phyloP scores from a whole-genome alignment of 2,888 invertebrate genomes.

The Pherbina coryleti region DNA sequence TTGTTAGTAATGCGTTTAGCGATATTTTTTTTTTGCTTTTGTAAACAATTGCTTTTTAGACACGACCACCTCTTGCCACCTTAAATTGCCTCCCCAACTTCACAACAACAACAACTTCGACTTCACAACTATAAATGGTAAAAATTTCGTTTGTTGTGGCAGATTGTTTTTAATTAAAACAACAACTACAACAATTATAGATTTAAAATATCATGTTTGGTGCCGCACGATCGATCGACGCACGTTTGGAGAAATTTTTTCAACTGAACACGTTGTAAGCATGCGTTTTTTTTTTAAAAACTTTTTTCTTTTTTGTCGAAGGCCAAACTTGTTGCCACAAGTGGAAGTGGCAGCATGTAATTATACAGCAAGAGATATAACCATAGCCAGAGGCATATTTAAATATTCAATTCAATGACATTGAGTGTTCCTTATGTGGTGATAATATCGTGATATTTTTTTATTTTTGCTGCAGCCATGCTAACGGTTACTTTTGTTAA shows the following conservation, averaged over 20 bases:
- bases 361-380: not conserved
- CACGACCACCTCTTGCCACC: too few relatives aligned
- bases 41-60: not conserved
- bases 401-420: slow-evolving; percentile 18
- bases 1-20: not conserved
- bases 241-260: slow-evolving; percentile 23
- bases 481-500: not conserved
- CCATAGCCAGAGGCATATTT: not conserved
- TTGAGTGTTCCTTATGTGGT: slow-evolving; percentile 10
- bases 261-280: not conserved
- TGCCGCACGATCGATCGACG: not conserved
- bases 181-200: not conserved
- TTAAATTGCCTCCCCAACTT: too few relatives aligned
- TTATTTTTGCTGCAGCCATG: too few relatives aligned
- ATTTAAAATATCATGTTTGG: slow-evolving; percentile 17
- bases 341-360: not conserved
- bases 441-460: not conserved
- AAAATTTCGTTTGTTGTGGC: not conserved
- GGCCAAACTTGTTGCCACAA: not conserved
- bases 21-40: not conserved
- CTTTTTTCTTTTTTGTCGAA: not conserved
- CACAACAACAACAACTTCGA: too few relatives aligned
- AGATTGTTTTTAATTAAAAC: slow-evolving; percentile 3
- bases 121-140: not conserved
- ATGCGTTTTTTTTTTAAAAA: not conserved